Evolutionary conservation across 2,797 vertebrate genomes (phyloP), one percentile per base, ranked within the genome.

Genomic region (Hemitrygon akajei): DNA sequence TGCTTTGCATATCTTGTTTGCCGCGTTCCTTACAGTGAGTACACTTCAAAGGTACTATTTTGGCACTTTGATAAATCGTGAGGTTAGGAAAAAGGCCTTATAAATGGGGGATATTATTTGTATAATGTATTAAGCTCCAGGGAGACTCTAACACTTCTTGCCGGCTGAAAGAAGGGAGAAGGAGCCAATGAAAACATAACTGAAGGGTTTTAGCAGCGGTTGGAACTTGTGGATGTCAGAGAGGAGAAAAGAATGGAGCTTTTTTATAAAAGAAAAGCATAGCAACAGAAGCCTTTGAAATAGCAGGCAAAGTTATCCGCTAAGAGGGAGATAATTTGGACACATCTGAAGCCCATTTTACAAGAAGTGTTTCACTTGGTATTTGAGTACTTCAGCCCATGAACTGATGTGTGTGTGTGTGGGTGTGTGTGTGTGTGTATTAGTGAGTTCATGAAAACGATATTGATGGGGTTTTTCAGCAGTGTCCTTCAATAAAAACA

Each of bases 271-370:
- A 56, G 25, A 47, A 77, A 47, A n/a, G 27, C 47, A 22, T 10
- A 12, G 25, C 40, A 7, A 6, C 60, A 81, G 73, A 30, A 22
- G 73, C 73, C 73, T 56, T 63, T 60, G 47, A 76, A 76, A n/a
- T 40, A 58, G 75, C 71, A 58, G 75, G 47, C 93, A 79, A 79
- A 60, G 75, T 79, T 93, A 63, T 77, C 79, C 93, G 69, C 69
- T 37, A 69, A 37, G 22, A 0, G 30, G 56, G n/a, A 34, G 86
- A 56, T 60, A 25, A 27, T 27, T 25, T 86, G 11, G 27, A 63
- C 56, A 27, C 20, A 89, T n/a, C 60, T 89, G 86, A n/a, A 89
- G 66, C 63, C 34, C 22, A 34, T 69, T 89, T 20, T 3, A 10
- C 63, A 22, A 69, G 86, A 37, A 89, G 7, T 69, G 63, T 22